These are phyloP conservation scores for Apaloderma vittatum DNA, from an alignment of 2,113 vertebrate genomes.

Conservation along the genomic window DNA sequence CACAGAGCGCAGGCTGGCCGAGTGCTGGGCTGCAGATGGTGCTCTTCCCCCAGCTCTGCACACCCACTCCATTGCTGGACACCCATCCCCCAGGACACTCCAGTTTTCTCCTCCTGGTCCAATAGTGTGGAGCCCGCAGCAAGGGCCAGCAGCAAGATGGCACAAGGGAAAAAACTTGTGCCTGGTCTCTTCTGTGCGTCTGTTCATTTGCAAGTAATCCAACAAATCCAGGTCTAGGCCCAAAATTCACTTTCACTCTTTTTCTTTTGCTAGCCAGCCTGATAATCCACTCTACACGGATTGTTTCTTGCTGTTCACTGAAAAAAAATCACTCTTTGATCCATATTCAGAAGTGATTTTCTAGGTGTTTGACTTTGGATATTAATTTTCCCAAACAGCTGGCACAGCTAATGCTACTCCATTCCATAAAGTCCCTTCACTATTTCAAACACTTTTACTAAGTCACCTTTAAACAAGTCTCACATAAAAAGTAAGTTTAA, in stretches of 20 bases:
- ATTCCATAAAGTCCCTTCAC: background rate
- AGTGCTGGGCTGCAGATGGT: background rate
- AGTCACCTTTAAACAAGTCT: background rate
- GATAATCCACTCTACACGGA: background rate
- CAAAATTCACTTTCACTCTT: background rate
- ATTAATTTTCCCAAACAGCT: background rate
- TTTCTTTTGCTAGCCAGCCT: background rate
- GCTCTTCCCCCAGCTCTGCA: background rate
- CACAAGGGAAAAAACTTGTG: background rate
- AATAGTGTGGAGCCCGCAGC: accelerated
- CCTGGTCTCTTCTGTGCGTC: accelerated
- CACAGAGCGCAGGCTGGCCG: accelerated
- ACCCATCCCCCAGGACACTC: accelerated
- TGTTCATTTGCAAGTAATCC: background rate
- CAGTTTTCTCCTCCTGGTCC: accelerated
- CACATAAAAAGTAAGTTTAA: background rate
- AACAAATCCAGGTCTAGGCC: background rate
- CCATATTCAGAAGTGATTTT: background rate
- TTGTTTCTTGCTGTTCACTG: background rate
- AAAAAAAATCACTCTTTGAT: background rate
- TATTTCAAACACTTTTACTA: background rate
- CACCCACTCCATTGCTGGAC: accelerated
- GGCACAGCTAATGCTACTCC: background rate
- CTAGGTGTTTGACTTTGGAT: background rate
- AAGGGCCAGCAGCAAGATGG: accelerated